Percentiles rank a stretch among this genome's conserved stretches.
These are phyloP conservation scores for Castor canadensis DNA, from an alignment of 2,113 vertebrate species.

Conservation along the genomic window DNA sequence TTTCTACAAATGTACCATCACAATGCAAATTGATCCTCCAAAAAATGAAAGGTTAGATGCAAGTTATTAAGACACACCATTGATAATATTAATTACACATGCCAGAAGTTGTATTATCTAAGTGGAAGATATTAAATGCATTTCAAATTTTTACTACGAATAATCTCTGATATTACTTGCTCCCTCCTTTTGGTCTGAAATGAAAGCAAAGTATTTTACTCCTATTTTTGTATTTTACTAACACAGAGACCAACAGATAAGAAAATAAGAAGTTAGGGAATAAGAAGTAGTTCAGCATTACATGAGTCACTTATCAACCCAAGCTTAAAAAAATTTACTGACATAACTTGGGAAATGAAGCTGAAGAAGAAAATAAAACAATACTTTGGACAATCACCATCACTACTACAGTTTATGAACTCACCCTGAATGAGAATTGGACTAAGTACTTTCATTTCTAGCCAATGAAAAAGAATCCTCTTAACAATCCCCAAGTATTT, in stretches of 20 bases:
- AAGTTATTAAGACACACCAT: not conserved
- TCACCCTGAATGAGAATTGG: not conserved
- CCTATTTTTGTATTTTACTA: slow-evolving; percentile 5
- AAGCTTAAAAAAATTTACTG: not conserved
- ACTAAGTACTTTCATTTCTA: not conserved
- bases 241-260: not conserved
- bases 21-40: not conserved
- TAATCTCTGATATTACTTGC: not conserved
- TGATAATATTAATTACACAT: not conserved
- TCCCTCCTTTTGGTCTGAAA: not conserved
- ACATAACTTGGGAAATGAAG: slow-evolving; percentile 24
- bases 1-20: not conserved
- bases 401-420: not conserved
- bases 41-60: not conserved
- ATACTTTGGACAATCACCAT: not conserved
- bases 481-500: not conserved
- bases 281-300: not conserved
- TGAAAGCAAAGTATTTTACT: slow-evolving; percentile 28
- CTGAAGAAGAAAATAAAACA: not conserved
- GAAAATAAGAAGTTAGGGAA: slow-evolving; percentile 14
- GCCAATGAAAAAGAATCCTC: not conserved
- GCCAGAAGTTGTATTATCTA: not conserved
- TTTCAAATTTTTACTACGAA: not conserved
- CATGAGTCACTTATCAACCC: not conserved
- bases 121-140: not conserved